phyloP scores from a whole-genome alignment of 2,888 invertebrate genomes.

The Cybosia mesomella region DNA sequence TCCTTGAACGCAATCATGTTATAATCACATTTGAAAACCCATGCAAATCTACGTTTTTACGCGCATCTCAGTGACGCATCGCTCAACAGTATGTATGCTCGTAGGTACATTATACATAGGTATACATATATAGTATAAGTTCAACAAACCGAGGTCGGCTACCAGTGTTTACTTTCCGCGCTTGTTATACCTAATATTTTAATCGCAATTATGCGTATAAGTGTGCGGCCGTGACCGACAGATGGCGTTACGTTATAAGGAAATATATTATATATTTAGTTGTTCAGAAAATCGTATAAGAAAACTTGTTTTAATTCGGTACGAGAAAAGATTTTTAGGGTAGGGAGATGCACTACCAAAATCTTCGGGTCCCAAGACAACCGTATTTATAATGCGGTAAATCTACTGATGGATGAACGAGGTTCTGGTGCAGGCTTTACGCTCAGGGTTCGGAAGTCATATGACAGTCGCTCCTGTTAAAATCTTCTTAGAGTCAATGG shows the following conservation, averaged over 20 bases:
- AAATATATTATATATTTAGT: constrained; percentile 5
- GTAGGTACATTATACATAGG: constrained; percentile 20
- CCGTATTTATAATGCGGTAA: no score
- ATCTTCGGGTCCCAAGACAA: no score
- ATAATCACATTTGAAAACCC: not conserved
- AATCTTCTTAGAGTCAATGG: no score
- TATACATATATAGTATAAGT: constrained; percentile 41
- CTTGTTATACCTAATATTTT: constrained; percentile 37
- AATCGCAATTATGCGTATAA: constrained; percentile 33
- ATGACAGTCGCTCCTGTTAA: no score
- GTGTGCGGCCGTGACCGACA: constrained; percentile 15
- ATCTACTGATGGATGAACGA: no score
- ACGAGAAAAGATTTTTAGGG: no score
- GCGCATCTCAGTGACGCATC: constrained; percentile 30
- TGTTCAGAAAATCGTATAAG: not conserved
- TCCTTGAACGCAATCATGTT: not conserved
- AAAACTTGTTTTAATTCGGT: not conserved
- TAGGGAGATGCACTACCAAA: no score
- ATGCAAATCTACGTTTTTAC: constrained; percentile 30
- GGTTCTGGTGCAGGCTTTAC: no score
- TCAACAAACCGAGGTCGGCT: constrained; percentile 49
- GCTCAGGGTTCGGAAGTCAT: no score
- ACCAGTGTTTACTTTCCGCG: constrained; percentile 43
- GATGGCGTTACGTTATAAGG: constrained; percentile 34
- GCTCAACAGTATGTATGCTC: not conserved